Percentiles rank a stretch among this genome's conserved stretches.
Conservation (phyloP, 1,140 invertebrate species). For the Procambarus clarkii region DNA sequence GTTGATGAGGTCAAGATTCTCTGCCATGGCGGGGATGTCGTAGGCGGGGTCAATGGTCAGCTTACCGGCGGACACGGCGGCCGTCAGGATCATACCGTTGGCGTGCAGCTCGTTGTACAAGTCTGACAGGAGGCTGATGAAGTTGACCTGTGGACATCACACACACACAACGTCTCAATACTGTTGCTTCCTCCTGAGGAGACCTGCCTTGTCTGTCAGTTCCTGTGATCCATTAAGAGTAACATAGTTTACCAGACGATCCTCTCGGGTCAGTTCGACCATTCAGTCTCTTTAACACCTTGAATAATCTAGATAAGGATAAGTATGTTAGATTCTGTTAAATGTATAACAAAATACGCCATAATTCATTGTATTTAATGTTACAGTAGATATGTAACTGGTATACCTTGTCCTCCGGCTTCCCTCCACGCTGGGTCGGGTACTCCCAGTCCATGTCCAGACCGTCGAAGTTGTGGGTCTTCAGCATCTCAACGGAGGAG, state of each 20-base stretch:
- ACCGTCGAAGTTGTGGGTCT: slow-evolving; percentile 46
- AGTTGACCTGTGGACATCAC: slow-evolving; percentile 14
- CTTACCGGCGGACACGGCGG: slow-evolving; percentile 79
- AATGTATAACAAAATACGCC: neutral
- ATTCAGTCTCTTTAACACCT: too few species aligned
- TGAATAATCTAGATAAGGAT: too few species aligned
- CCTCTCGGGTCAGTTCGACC: neutral
- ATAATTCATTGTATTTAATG: neutral
- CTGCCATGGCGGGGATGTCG: slow-evolving; percentile 75
- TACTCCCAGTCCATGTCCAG: slow-evolving; percentile 55
- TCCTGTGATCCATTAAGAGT: neutral
- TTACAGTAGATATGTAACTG: neutral
- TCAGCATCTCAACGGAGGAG: slow-evolving; percentile 25
- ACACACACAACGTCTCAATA: neutral
- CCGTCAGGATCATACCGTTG: slow-evolving; percentile 76
- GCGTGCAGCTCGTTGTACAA: slow-evolving; percentile 15
- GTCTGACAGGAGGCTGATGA: slow-evolving; percentile 30
- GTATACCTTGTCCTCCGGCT: slow-evolving; percentile 36
- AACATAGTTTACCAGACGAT: neutral
- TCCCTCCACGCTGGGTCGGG: slow-evolving; percentile 38
- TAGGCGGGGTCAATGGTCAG: slow-evolving; percentile 76
- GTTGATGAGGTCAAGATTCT: slow-evolving; percentile 77
- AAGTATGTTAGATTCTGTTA: neutral
- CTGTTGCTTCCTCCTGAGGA: neutral
- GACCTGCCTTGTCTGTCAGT: neutral